A percentile compares a stretch with the other conserved stretches of the same genome.
Conservation (phyloP, 2,797 vertebrate species). For the Numenius phaeopus region DNA sequence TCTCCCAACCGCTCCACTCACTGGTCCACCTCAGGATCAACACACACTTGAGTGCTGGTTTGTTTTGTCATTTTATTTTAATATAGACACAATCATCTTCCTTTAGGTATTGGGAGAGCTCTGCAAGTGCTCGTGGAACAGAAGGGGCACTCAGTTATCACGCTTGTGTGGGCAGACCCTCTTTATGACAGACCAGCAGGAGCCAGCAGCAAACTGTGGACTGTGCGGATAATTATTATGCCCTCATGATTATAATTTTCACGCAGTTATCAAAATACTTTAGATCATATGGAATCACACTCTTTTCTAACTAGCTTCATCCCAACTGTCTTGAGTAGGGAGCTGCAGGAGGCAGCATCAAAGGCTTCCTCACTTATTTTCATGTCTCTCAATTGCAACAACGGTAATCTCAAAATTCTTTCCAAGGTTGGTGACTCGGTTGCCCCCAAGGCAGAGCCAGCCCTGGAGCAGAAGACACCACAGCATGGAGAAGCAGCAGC, state of each 20-base stretch:
- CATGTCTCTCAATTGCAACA: neutral
- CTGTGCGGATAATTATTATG: neutral
- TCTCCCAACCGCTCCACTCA: neutral
- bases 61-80: neutral
- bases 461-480: neutral
- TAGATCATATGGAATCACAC: slow-evolving; percentile 14
- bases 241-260: slow-evolving; percentile 4
- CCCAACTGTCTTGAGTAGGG: neutral
- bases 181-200: slow-evolving; percentile 25
- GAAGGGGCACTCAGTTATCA: neutral
- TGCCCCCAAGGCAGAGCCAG: neutral
- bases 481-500: neutral
- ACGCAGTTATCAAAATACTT: slow-evolving; percentile 39
- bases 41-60: neutral
- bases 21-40: neutral
- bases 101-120: neutral
- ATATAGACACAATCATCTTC: neutral
- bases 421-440: neutral
- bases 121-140: neutral
- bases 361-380: slow-evolving; percentile 25
- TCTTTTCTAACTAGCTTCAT: slow-evolving; percentile 23
- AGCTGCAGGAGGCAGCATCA: slow-evolving; percentile 47
- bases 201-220: neutral
- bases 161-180: neutral
- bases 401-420: neutral